phyloP scores from a whole-genome alignment of 2,113 vertebrate species.

The Sisor rabdophorus region DNA sequence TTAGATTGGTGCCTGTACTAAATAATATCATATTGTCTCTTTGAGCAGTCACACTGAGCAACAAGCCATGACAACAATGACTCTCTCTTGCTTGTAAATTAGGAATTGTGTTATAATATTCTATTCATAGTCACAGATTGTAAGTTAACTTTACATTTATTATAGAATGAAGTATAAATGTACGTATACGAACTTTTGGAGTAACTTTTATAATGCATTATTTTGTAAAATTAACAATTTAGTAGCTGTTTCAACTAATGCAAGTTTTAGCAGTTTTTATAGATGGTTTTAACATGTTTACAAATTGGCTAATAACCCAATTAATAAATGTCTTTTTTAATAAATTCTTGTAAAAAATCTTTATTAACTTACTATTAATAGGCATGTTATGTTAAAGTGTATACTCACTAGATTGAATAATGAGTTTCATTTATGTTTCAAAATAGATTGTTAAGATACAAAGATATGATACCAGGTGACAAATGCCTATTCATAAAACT shows the following conservation, averaged over 20 bases:
- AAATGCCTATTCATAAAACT: slow-evolving; percentile 30
- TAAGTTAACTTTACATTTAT: neutral
- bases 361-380: neutral
- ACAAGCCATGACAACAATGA: slow-evolving; percentile 30
- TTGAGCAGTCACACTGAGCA: slow-evolving; percentile 45
- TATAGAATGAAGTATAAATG: neutral
- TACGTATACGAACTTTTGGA: neutral
- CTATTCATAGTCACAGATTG: neutral
- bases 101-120: neutral
- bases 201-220: neutral
- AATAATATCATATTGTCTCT: slow-evolving; percentile 37
- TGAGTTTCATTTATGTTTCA: slow-evolving; percentile 38
- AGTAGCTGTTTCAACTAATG: too few relatives aligned
- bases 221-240: neutral
- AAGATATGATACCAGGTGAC: slow-evolving; percentile 4
- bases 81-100: too few relatives aligned
- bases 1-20: slow-evolving; percentile 42
- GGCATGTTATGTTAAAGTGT: neutral
- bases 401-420: slow-evolving; percentile 42
- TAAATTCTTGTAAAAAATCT: too few relatives aligned
- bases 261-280: too few relatives aligned
- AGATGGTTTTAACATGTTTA: neutral
- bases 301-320: neutral
- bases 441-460: slow-evolving; percentile 39
- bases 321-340: too few relatives aligned